Conservation (phyloP, 2,888 invertebrate species). For the Drosophila mercatorum region DNA sequence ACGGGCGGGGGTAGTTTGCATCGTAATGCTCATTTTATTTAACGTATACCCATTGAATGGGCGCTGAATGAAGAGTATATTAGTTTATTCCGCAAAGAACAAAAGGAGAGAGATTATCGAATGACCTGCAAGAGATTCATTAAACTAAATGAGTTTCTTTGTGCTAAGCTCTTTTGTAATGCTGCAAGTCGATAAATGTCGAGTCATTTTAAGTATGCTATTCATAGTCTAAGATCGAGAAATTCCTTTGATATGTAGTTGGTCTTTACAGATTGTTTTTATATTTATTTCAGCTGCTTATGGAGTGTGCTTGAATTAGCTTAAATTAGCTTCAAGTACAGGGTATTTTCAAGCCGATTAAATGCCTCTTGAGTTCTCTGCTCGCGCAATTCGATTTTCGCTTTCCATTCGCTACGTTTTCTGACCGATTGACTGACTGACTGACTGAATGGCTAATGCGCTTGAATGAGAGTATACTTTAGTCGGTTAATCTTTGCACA, state of each 20-base stretch:
- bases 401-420: not conserved
- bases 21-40: not conserved
- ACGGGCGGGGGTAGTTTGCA: not conserved
- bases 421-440: not conserved
- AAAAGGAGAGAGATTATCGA: not conserved
- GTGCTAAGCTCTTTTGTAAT: not conserved
- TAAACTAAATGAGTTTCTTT: not conserved
- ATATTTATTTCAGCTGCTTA: not conserved
- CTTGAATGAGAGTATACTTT: not conserved
- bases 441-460: conserved; percentile 19
- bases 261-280: too few relatives aligned
- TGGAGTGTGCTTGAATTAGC: not conserved
- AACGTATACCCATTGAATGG: not conserved
- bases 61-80: not conserved
- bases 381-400: not conserved
- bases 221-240: too few relatives aligned
- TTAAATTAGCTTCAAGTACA: not conserved
- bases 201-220: not conserved
- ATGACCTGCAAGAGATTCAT: not conserved
- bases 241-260: too few relatives aligned
- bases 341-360: not conserved
- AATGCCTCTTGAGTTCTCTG: too few relatives aligned
- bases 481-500: not conserved
- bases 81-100: not conserved
- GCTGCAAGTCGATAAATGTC: not conserved